Evolutionary conservation across 2,113 vertebrate species (phyloP), one percentile per base, ranked within the genome.

Genomic region (Phrynosoma platyrhinos): DNA sequence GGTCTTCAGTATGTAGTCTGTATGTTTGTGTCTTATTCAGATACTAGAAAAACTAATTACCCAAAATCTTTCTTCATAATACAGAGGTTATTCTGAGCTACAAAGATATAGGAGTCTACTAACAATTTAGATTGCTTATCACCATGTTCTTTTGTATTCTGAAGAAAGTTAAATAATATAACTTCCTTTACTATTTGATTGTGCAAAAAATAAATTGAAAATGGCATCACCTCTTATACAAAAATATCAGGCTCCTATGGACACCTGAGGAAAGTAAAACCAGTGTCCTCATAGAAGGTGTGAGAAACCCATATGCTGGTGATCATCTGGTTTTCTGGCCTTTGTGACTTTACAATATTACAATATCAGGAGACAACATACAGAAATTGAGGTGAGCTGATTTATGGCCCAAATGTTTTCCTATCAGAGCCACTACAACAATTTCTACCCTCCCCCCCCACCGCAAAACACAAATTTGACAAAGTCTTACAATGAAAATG

Each of bases 71-170:
- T 77, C 40, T 66, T 77, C 36, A 77, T 85, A 85, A 47, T 30
- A 76, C 25, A 76, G 36, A 76, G 53, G 14, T 40, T 75, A 84
- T 91, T 85, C 69, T 81, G 94, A 91, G 14, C 27, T 9, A 1
- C 42, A 32, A 91, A 90, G 91, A 47, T 76, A 58, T 90, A 90
- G 76, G 0, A 90, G 79, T 25, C 89, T 23, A 7, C 32, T 80
- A 80, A 88, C 20, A 79, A n/a, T 77, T 87, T 75, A 92, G 87
- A 90, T 66, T 20, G 78, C 81, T 2, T 14, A 21, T 0, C 9
- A 42, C 42, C 32, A 32, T 79, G 36, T 66, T 42, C 10, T 42
- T 42, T 42, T 23, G 25, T 68, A 82, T 42, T 68, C 32, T 25
- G 68, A 82, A 66, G 9, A 68, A 13, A 36, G 25, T n/a, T 47